Evolutionary conservation across 2,888 invertebrate genomes (phyloP), one percentile per base, ranked within the genome.

Genomic region (Elgonia sp.): DNA sequence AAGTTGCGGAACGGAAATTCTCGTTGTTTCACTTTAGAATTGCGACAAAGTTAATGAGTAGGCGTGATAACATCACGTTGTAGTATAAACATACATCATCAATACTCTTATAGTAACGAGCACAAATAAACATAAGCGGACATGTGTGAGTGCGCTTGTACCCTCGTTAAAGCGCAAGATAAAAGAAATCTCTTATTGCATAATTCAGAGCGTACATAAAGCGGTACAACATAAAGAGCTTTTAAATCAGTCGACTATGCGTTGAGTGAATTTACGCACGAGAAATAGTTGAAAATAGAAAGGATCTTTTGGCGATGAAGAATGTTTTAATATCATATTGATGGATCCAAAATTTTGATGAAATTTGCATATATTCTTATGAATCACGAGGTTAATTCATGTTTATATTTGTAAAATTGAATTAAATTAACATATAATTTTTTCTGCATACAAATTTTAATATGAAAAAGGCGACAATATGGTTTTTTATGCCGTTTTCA

Each of bases 161-260:
- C 63, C 53, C 76, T 65, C 53, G 76, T 76, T 65, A 76, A 63
- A 76, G 63, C 63, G 76, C 29, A 65, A 76, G 65, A 76, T 76
- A 76, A 65, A 63, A 62, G 76, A 76, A 63, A 65, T 76, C 63
- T 63, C 39, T 60, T 63, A 76, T 63, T 76, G 46, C 76, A 65
- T 76, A 76, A 76, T 76, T 50, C 63, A 63, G 16, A 20, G 39
- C 46, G 50, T 65, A 20, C 76, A 63, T 53, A 62, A 62, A 75
- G 75, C 60, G 75, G 75, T 39, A 6, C 50, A 39, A 62, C 18
- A 16, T 53, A 53, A 65, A 76, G 62, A 63, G 76, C 46, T 76
- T 76, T 76, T 62, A 53, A 76, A 76, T 65, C 53, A 76, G 63
- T 37, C 39, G 37, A 39, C 50, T 50, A 16, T 42, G 63, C 50